Percentiles rank a stretch among this genome's conserved stretches.
Evolutionary conservation across 1,140 invertebrate species (phyloP).

Genomic region (Rhyacophila brunnea): DNA sequence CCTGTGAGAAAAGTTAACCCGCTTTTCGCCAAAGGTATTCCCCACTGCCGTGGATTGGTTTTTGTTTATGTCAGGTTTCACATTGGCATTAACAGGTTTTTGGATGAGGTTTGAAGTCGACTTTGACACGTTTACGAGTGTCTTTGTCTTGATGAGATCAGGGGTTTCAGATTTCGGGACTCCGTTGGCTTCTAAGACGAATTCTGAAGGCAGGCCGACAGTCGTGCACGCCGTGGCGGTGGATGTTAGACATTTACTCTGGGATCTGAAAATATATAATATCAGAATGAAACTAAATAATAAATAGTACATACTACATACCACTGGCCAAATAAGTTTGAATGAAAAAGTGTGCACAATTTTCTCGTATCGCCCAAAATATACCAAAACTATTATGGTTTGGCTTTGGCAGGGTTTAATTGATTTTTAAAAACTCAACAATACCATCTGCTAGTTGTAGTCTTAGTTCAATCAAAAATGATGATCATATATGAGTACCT

Average conservation of each 20-base stretch:
- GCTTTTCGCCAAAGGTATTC: slow-evolving; percentile 39
- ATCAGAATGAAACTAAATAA: no score
- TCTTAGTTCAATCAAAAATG: no score
- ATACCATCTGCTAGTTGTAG: no score
- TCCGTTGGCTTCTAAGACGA: slow-evolving; percentile 36
- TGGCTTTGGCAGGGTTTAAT: no score
- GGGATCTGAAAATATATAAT: slow-evolving; percentile 52
- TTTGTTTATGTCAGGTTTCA: not conserved
- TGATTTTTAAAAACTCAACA: no score
- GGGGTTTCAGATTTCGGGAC: slow-evolving; percentile 35
- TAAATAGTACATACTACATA: no score
- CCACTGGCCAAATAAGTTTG: no score
- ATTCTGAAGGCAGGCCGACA: slow-evolving; percentile 43
- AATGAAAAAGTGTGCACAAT: no score
- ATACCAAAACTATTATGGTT: no score
- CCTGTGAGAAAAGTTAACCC: slow-evolving; percentile 52
- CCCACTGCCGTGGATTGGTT: not conserved
- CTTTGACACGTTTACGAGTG: slow-evolving; percentile 17
- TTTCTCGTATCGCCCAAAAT: no score
- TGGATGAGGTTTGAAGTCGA: slow-evolving; percentile 1
- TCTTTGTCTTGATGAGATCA: slow-evolving; percentile 18
- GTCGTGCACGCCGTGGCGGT: slow-evolving; percentile 35
- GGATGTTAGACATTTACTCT: slow-evolving; percentile 56
- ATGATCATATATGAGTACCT: no score
- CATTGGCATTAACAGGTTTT: not conserved